Conservation (phyloP, 2,888 invertebrate genomes). For the Galeruca laticollis region DNA sequence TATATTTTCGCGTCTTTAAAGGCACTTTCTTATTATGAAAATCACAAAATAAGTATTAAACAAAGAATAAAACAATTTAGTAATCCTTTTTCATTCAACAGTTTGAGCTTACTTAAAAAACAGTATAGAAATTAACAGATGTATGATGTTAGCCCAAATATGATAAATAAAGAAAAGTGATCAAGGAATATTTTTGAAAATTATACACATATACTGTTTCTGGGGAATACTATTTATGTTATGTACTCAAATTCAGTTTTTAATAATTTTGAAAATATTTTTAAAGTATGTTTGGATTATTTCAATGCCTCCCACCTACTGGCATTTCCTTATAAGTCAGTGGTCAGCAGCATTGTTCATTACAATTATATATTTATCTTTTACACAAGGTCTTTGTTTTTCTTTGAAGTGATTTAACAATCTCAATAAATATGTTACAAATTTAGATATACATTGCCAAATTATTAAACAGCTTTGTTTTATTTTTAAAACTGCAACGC, state of each 20-base stretch:
- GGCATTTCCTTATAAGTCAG: slow-evolving; percentile 18
- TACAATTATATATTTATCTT: neutral
- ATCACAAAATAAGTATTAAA: neutral
- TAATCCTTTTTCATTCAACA: neutral
- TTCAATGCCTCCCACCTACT: slow-evolving; percentile 26
- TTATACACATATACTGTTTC: slow-evolving; percentile 6
- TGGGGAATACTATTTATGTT: slow-evolving; percentile 14
- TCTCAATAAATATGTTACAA: too few species aligned
- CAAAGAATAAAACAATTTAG: neutral
- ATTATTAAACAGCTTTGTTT: too few species aligned
- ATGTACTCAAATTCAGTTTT: slow-evolving; percentile 3
- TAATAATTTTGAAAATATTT: slow-evolving; percentile 5
- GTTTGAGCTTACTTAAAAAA: slow-evolving; percentile 6
- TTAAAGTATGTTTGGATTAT: neutral
- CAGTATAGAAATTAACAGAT: slow-evolving; percentile 23
- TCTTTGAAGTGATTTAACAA: neutral
- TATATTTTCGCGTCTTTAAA: slow-evolving; percentile 2
- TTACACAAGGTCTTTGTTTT: neutral
- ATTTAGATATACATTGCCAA: too few species aligned
- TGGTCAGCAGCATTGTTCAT: slow-evolving; percentile 20
- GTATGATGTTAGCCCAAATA: slow-evolving; percentile 14
- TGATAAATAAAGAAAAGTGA: slow-evolving; percentile 11
- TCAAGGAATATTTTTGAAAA: neutral
- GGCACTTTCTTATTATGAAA: slow-evolving; percentile 13
- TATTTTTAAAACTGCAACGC: too few species aligned